Conservation (phyloP, 2,888 invertebrate genomes). For the Stomorhina lunata region DNA sequence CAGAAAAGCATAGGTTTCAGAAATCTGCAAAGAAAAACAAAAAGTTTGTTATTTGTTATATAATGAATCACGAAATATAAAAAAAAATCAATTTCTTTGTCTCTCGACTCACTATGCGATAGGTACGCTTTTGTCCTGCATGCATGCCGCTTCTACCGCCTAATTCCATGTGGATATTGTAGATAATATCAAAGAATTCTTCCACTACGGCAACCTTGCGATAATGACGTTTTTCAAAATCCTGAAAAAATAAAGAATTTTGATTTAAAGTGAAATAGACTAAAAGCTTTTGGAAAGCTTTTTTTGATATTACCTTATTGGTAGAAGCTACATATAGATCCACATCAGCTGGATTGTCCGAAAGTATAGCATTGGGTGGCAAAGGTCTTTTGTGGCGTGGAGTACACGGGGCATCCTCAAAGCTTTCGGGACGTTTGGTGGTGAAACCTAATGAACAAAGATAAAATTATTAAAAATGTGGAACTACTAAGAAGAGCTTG, state of each 20-base stretch:
- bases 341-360: constrained; percentile 75
- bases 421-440: constrained; percentile 77
- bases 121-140: constrained; percentile 98
- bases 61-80: constrained; percentile 67
- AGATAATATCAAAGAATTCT: constrained; percentile 98
- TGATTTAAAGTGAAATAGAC: background rate
- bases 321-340: constrained; percentile 79
- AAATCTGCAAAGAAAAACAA: constrained; percentile 86
- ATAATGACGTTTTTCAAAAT: constrained; percentile 88
- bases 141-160: constrained; percentile 96
- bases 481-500: no score
- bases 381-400: constrained; percentile 69
- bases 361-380: constrained; percentile 73
- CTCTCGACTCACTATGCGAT: constrained; percentile 88
- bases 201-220: constrained; percentile 98
- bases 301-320: constrained; percentile 71
- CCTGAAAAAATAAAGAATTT: constrained; percentile 79
- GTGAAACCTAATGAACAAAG: constrained; percentile 74
- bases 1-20: constrained; percentile 96
- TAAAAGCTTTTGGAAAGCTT: no score
- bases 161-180: constrained; percentile 95
- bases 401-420: constrained; percentile 75
- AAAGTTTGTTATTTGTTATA: background rate
- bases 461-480: no score
- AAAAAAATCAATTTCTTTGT: background rate